Evolutionary conservation across 2,888 invertebrate genomes (phyloP).

Genomic region (Himalopsyche japonica): DNA sequence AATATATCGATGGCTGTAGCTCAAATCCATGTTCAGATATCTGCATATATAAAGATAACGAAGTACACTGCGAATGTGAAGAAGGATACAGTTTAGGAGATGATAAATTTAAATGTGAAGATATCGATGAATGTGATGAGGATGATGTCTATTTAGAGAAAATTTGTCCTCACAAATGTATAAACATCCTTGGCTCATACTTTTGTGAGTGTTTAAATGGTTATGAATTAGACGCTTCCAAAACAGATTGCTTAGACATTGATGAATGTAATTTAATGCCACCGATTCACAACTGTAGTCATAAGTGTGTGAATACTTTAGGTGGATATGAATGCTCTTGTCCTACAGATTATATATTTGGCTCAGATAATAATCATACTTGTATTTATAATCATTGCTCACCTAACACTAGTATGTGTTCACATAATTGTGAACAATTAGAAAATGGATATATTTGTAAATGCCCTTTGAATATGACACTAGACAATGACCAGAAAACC

Average conservation of each 20-base stretch:
- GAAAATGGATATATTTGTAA: slow-evolving; percentile 56
- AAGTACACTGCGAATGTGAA: slow-evolving; percentile 61
- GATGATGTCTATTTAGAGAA: slow-evolving; percentile 43
- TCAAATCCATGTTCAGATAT: slow-evolving; percentile 54
- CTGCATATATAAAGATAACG: slow-evolving; percentile 59
- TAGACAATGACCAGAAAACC: slow-evolving; percentile 44
- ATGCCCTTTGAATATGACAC: slow-evolving; percentile 51
- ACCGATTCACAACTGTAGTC: slow-evolving; percentile 53
- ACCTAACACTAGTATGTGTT: slow-evolving; percentile 48
- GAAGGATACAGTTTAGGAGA: slow-evolving; percentile 52
- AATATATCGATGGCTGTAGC: neutral
- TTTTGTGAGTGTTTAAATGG: slow-evolving; percentile 57
- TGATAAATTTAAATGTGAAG: slow-evolving; percentile 45
- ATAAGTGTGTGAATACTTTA: slow-evolving; percentile 56
- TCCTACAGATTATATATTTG: slow-evolving; percentile 46
- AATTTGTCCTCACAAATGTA: slow-evolving; percentile 48
- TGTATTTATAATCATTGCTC: slow-evolving; percentile 55
- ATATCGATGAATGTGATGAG: slow-evolving; percentile 47
- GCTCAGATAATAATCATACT: slow-evolving; percentile 43
- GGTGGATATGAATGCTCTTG: slow-evolving; percentile 60
- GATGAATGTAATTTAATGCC: slow-evolving; percentile 43
- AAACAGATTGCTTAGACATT: slow-evolving; percentile 55
- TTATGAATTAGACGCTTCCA: slow-evolving; percentile 42
- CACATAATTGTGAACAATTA: slow-evolving; percentile 51
- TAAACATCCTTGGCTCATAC: slow-evolving; percentile 55